A percentile compares a stretch with the other conserved stretches of the same genome.
phyloP scores from a whole-genome alignment of 2,797 vertebrate species.

The Chaetophractus vellerosus region DNA sequence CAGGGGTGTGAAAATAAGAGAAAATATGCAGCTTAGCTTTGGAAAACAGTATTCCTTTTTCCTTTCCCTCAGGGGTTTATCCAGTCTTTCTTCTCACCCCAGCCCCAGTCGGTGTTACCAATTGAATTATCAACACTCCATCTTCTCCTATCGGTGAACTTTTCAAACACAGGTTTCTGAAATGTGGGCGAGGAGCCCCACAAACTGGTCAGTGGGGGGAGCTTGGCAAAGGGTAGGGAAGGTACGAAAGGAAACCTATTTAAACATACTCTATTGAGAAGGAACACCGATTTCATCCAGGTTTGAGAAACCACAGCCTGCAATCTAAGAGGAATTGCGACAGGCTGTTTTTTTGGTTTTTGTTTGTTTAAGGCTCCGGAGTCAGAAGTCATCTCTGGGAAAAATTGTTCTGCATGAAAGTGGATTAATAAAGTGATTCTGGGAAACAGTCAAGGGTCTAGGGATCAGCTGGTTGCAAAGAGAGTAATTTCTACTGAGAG shows the following conservation, averaged over 20 bases:
- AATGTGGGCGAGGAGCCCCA: no score
- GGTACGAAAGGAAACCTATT: neutral
- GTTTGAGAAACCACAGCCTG: neutral
- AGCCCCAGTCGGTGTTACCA: neutral
- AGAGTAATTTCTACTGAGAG: neutral
- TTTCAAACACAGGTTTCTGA: neutral
- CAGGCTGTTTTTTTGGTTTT: neutral
- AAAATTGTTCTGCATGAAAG: neutral
- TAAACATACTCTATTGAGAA: neutral
- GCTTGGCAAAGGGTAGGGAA: neutral
- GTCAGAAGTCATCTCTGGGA: neutral
- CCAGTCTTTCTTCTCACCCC: neutral
- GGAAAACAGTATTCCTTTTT: neutral
- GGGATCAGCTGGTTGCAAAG: neutral
- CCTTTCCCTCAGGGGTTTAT: neutral
- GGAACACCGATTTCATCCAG: neutral
- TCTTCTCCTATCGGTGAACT: neutral
- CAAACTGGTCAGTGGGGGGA: neutral
- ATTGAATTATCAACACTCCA: neutral
- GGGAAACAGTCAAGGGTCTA: neutral
- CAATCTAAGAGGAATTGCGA: neutral
- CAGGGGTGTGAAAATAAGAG: neutral
- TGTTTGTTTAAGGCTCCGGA: neutral
- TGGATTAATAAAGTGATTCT: neutral
- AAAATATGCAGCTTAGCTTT: neutral